Conservation (phyloP, 2,113 vertebrate species). For the Onychostoma macrolepis region DNA sequence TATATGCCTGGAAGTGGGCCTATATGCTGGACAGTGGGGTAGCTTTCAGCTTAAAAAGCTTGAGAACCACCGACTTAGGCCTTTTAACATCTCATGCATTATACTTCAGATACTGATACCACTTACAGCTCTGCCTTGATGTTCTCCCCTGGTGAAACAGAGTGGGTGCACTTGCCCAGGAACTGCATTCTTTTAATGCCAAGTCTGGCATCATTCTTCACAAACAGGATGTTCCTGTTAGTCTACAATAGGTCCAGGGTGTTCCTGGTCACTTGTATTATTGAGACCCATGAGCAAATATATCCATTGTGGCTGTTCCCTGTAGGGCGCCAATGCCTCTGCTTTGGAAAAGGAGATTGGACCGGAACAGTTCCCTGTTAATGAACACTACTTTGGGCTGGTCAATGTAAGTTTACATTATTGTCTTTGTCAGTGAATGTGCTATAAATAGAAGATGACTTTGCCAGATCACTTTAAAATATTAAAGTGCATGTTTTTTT, state of each 20-base stretch:
- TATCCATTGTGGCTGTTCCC: conserved; percentile 48
- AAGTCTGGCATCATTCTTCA: background rate
- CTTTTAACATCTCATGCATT: background rate
- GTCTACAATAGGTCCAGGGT: background rate
- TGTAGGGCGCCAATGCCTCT: conserved; percentile 94
- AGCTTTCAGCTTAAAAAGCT: background rate
- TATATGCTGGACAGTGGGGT: background rate
- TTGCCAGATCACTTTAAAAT: background rate
- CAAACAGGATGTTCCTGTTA: conserved; percentile 48
- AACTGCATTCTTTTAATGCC: conserved; percentile 28
- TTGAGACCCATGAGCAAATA: background rate
- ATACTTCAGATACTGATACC: background rate
- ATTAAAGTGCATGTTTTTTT: background rate
- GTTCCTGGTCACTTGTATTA: conserved; percentile 6
- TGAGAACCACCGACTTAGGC: background rate
- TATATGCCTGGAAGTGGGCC: background rate
- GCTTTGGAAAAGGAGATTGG: conserved; percentile 98
- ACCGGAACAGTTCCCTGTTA: conserved; percentile 93
- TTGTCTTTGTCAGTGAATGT: background rate
- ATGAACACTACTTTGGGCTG: conserved; percentile 93
- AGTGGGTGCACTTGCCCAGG: conserved; percentile 8
- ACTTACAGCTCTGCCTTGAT: background rate
- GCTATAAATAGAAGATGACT: conserved; percentile 33
- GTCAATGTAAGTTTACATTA: conserved; percentile 84
- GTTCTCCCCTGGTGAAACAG: conserved; percentile 3